Evolutionary conservation across 1,140 invertebrate species (phyloP).

Genomic region (Leptinotarsa undecemlineata): DNA sequence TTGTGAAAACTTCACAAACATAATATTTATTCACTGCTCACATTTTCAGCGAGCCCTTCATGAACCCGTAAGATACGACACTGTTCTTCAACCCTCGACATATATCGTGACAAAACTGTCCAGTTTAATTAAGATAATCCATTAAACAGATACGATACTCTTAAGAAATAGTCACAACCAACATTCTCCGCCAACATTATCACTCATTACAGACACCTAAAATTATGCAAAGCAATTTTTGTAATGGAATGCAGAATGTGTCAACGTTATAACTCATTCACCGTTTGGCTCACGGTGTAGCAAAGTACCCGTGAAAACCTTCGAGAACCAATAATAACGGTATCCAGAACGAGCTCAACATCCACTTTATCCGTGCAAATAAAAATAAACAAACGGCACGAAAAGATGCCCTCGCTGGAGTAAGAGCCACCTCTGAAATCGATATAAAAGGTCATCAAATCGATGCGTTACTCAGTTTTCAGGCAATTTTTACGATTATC

Average conservation of each 20-base stretch:
- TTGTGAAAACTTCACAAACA: no score
- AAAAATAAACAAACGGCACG: constrained; percentile 2
- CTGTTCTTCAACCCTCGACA: no score
- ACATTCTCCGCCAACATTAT: no score
- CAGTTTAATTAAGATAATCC: no score
- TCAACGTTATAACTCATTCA: not conserved
- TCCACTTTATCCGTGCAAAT: constrained; percentile 14
- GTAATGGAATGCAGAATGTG: not conserved
- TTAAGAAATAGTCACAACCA: no score
- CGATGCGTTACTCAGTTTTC: not conserved
- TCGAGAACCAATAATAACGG: not conserved
- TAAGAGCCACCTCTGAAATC: constrained; percentile 6
- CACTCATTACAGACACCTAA: no score
- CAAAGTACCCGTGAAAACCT: not conserved
- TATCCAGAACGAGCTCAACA: not conserved
- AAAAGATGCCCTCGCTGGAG: not conserved
- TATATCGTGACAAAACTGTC: no score
- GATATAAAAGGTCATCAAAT: constrained; percentile 9
- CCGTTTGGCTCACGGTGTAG: not conserved
- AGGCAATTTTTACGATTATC: not conserved
- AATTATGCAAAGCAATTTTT: no score
- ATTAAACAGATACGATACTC: no score
- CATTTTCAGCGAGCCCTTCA: no score
- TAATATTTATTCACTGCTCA: no score
- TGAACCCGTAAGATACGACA: no score